Evolutionary conservation across 30 jellyfish, hydroid and myxozoan genomes (phyloP).

Genomic region (Chrysaora quinquecirrha): DNA sequence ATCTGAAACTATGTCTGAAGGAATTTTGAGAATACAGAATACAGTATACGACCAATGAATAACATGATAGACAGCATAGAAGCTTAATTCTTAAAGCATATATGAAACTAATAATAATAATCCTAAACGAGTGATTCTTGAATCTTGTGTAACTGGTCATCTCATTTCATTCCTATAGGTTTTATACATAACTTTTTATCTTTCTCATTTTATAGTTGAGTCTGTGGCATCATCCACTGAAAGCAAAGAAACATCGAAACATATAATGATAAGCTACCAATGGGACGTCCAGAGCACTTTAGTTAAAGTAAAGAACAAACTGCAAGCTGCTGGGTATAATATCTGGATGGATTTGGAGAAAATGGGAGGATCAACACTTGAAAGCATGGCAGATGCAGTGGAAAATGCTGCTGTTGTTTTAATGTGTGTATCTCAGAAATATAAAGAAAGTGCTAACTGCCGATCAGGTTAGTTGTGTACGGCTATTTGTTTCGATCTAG

Average conservation of each 20-base stretch:
- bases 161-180: too few relatives aligned
- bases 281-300: conserved; percentile 63
- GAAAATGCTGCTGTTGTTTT: conserved; percentile 64
- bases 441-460: conserved; percentile 77
- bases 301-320: conserved; percentile 33
- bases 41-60: too few relatives aligned
- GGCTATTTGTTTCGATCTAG: too few relatives aligned
- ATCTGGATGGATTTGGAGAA: conserved; percentile 82
- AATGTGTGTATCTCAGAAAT: conserved; percentile 54
- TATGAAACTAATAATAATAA: too few relatives aligned
- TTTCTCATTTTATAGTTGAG: background rate
- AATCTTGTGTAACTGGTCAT: too few relatives aligned
- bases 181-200: too few relatives aligned
- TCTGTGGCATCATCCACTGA: background rate
- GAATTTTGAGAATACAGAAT: too few relatives aligned
- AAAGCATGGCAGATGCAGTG: conserved; percentile 84
- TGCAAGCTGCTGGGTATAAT: conserved; percentile 66
- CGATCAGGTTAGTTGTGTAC: conserved; percentile 73
- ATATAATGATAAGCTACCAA: conserved; percentile 75
- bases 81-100: too few relatives aligned
- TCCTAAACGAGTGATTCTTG: too few relatives aligned
- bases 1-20: too few relatives aligned
- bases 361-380: conserved; percentile 71
- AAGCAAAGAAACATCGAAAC: conserved; percentile 13
- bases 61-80: too few relatives aligned